Evolutionary conservation across 2,113 vertebrate species (phyloP), one percentile per base, ranked within the genome.

Genomic region (Paramormyrops kingsleyae): DNA sequence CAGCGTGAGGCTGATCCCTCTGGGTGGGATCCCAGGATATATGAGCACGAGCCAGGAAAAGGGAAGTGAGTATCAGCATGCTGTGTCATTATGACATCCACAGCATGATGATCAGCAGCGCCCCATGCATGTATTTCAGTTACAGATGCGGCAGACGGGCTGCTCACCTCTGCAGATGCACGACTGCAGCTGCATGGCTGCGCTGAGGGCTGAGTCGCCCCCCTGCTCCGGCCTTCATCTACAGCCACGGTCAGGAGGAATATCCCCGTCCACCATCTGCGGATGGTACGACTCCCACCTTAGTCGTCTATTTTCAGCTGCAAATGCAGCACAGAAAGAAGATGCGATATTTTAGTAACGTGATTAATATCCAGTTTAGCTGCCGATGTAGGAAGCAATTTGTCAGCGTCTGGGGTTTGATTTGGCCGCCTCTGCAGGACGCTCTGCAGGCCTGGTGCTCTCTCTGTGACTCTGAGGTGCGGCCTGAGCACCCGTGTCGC

Each of bases 11-110:
- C 56, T 35, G n/a, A n/a, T n/a, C n/a, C n/a, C n/a, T n/a, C n/a
- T n/a, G n/a, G n/a, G 95, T 96, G 96, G 95, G 95, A 97, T 97
- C 96, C 96, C 96, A 95, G 96, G 96, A 95, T 96, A 96, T 95
- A 95, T 95, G 94, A 95, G 94, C 96, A 95, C 96, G 96, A 97
- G 96, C 95, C 95, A 94, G 94, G 93, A 95, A 95, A 96, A 95
- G 62, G 91, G 97, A 97, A 97, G 97, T 97, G 97, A 98, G 97
- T 96, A 96, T 96, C 95, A 96, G 97, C 95, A 96, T 97, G 97
- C 96, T 96, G 96, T 96, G 96, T 97, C 96, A 97, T 97, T 97
- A 97, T 96, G 96, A 97, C 97, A 97, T 98, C 97, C 97, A 96
- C 97, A 97, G 95, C 95, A 94, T 93, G 96, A 97, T 98, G 97